Percentiles rank a stretch among this genome's conserved stretches.
phyloP scores from a whole-genome alignment of 2,113 vertebrate species.

The Salminus brasiliensis region DNA sequence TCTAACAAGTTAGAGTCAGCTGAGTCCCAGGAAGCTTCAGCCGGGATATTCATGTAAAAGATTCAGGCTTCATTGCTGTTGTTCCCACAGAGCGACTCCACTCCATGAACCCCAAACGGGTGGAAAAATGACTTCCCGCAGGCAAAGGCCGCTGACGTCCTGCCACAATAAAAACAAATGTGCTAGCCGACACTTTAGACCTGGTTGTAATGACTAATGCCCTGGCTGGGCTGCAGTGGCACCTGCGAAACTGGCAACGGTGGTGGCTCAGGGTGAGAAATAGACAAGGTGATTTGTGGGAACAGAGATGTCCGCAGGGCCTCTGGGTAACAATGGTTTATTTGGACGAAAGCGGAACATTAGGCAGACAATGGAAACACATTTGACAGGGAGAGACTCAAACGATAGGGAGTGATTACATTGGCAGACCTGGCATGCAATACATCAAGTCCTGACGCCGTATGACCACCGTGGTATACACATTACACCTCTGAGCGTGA shows the following conservation, averaged over 20 bases:
- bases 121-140: conserved; percentile 12
- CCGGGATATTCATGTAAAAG: conserved; percentile 23
- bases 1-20: background rate
- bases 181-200: conserved; percentile 25
- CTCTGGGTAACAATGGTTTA: conserved; percentile 21
- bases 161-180: background rate
- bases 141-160: background rate
- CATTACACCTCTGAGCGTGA: conserved; percentile 32
- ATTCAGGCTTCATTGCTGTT: conserved; percentile 6
- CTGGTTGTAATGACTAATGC: conserved; percentile 19
- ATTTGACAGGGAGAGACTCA: conserved; percentile 6
- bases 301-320: conserved; percentile 35
- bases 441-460: conserved; percentile 15
- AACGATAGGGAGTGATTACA: conserved; percentile 17
- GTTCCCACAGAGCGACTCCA: background rate
- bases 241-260: conserved; percentile 26
- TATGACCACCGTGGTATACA: conserved; percentile 13
- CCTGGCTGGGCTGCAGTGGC: conserved; percentile 3
- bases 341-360: conserved; percentile 16
- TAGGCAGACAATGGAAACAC: conserved; percentile 25
- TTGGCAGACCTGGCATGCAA: background rate
- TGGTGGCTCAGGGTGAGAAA: conserved; percentile 28
- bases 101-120: conserved; percentile 1
- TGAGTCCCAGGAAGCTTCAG: background rate
- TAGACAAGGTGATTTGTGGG: background rate